Evolutionary conservation across 2,888 invertebrate genomes (phyloP).

Genomic region (Itoplectis maculator): DNA sequence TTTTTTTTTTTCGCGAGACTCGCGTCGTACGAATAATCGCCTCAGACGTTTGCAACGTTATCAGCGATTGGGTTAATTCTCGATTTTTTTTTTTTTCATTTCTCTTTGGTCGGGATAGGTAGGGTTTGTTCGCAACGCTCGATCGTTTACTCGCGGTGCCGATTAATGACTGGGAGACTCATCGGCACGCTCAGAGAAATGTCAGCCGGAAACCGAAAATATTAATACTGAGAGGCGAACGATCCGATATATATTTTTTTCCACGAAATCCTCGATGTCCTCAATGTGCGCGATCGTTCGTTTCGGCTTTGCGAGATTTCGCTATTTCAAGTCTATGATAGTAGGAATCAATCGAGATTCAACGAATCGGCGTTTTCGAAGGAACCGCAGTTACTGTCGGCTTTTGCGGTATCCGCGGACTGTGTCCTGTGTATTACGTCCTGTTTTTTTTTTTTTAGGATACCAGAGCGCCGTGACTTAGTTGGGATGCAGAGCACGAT

Average conservation of each 20-base stretch:
- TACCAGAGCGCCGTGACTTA: conserved; percentile 10
- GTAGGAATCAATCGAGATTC: conserved; percentile 47
- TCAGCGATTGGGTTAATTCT: conserved; percentile 6
- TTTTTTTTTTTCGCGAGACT: not conserved
- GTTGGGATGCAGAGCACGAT: conserved; percentile 20
- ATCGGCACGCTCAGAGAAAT: not conserved
- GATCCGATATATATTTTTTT: not conserved
- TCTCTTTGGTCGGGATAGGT: conserved; percentile 5
- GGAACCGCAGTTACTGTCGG: not conserved
- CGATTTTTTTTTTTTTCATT: not conserved
- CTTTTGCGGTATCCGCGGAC: conserved; percentile 3
- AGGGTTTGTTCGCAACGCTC: conserved; percentile 6
- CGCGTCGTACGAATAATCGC: not conserved
- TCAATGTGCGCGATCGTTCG: conserved; percentile 37
- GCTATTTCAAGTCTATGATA: conserved; percentile 32
- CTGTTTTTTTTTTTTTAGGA: not conserved
- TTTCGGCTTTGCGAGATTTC: conserved; percentile 4
- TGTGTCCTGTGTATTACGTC: not conserved
- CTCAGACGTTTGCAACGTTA: not conserved
- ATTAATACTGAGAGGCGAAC: conserved; percentile 24
- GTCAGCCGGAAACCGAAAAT: not conserved
- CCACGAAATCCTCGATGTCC: not conserved
- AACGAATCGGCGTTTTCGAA: conserved; percentile 15
- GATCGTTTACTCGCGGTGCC: conserved; percentile 8
- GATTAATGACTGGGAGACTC: not conserved